A percentile compares a stretch with the other conserved stretches of the same genome.
These are phyloP conservation scores for Poliocrania exsul DNA, from an alignment of 2,797 vertebrate species.

Conservation along the genomic window DNA sequence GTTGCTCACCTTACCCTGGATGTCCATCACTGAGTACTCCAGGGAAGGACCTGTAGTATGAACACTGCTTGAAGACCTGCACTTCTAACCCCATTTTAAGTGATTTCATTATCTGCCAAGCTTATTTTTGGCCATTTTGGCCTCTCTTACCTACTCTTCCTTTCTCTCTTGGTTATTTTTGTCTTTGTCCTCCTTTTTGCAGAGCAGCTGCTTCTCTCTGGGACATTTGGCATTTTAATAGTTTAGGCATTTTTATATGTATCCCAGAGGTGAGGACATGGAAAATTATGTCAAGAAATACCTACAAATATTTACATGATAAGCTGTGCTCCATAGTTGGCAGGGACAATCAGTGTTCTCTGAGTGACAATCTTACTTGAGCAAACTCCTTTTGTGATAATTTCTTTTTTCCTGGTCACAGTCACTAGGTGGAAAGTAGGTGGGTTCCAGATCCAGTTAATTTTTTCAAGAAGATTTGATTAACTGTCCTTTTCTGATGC, in stretches of 20 bases:
- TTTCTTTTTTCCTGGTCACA: neutral
- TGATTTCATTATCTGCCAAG: constrained; percentile 34
- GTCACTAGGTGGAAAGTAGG: neutral
- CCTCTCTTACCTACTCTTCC: constrained; percentile 38
- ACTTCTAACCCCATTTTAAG: constrained; percentile 55
- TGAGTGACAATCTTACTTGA: neutral
- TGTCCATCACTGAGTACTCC: neutral
- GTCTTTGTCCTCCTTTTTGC: constrained; percentile 59
- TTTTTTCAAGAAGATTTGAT: neutral
- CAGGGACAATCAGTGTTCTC: neutral
- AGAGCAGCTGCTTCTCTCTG: constrained; percentile 35
- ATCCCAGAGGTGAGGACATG: neutral
- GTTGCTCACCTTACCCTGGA: neutral
- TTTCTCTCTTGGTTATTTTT: constrained; percentile 56
- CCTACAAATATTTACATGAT: neutral
- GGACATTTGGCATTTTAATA: constrained; percentile 24
- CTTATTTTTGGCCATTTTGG: constrained; percentile 56
- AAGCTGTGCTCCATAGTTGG: neutral
- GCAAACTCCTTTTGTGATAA: neutral
- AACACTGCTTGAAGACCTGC: neutral
- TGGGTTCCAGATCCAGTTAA: constrained; percentile 1
- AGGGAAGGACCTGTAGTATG: neutral
- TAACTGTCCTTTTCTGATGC: neutral
- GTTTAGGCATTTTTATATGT: constrained; percentile 22
- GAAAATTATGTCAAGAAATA: neutral